These are phyloP conservation scores for Eurosta solidaginis DNA, from an alignment of 1,140 invertebrate species.

Conservation along the genomic window DNA sequence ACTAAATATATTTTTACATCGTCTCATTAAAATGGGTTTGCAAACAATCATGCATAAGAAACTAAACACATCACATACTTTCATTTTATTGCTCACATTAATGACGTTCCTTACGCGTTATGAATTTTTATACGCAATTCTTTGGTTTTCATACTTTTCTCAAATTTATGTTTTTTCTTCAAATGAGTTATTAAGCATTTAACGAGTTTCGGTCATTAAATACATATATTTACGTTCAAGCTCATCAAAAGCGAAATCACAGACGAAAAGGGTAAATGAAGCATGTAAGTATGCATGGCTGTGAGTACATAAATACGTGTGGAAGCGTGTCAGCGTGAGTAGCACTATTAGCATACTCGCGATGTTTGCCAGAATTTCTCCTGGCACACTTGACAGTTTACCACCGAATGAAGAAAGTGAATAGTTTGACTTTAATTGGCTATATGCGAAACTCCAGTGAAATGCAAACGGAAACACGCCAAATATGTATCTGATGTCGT, in stretches of 20 bases:
- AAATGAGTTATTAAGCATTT: background rate
- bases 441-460: slow-evolving; percentile 9
- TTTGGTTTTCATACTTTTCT: background rate
- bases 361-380: slow-evolving; percentile 18
- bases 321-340: background rate
- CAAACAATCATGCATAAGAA: too few species aligned
- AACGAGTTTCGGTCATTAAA: background rate
- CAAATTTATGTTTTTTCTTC: background rate
- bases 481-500: background rate
- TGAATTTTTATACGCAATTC: slow-evolving; percentile 9
- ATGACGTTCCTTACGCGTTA: background rate
- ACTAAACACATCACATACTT: too few species aligned
- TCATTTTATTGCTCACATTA: background rate
- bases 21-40: too few species aligned
- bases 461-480: background rate
- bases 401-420: background rate
- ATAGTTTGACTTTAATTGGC: background rate
- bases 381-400: slow-evolving; percentile 1
- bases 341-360: background rate
- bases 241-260: too few species aligned
- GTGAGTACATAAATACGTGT: background rate
- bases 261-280: too few species aligned
- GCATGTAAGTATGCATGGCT: too few species aligned
- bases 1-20: too few species aligned
- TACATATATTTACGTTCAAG: too few species aligned